phyloP scores from a whole-genome alignment of 2,113 vertebrate species.

The Murina feae region DNA sequence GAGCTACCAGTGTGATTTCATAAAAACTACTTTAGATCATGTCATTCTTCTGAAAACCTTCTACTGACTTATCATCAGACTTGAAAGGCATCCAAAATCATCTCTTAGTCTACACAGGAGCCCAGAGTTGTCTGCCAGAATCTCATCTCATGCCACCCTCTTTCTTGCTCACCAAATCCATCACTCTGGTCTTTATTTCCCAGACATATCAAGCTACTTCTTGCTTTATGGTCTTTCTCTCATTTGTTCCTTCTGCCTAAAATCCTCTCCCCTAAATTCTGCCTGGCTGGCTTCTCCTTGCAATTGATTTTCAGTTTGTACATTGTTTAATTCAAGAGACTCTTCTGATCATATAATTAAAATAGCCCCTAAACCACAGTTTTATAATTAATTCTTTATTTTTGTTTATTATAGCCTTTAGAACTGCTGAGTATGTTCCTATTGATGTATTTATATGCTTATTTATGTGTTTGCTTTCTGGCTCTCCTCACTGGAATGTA shows the following conservation, averaged over 20 bases:
- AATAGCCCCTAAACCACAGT: neutral
- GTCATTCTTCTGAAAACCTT: neutral
- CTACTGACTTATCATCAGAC: neutral
- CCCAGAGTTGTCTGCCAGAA: neutral
- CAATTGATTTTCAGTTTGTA: neutral
- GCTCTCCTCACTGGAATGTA: neutral
- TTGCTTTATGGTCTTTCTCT: neutral
- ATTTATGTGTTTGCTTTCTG: neutral
- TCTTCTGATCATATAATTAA: neutral
- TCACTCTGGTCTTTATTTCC: neutral
- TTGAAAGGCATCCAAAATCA: neutral
- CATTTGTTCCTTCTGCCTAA: neutral
- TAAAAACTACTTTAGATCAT: neutral
- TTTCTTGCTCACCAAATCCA: neutral
- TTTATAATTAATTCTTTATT: neutral
- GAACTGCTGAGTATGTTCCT: neutral
- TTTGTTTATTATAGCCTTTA: neutral
- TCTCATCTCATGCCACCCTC: neutral
- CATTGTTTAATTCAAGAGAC: neutral
- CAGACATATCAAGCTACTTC: neutral
- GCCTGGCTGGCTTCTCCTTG: neutral
- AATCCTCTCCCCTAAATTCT: neutral
- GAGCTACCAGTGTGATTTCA: neutral
- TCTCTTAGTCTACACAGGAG: neutral
- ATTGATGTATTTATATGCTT: neutral